Evolutionary conservation across 2,113 vertebrate genomes (phyloP), one percentile per base, ranked within the genome.

Genomic region (Oryzias celebensis): DNA sequence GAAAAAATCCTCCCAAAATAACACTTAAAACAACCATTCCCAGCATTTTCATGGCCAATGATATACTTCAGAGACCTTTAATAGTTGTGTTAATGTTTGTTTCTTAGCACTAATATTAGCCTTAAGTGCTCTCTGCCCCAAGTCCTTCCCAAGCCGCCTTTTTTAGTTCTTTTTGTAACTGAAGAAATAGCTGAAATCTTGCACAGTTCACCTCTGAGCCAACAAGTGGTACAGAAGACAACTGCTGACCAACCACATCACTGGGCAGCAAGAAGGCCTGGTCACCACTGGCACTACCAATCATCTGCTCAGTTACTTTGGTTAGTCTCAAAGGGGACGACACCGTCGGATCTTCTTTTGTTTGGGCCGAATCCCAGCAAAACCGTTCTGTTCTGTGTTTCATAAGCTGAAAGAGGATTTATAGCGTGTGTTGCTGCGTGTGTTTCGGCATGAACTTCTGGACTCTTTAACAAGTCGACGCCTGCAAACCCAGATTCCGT

Each of bases 181-280:
- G 84, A 91, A 89, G 83, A 89, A 88, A 68, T 73, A 59, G 78
- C 86, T 83, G 75, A 86, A 88, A 83, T 85, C 85, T 92, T 92
- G 91, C 90, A 91, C 90, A 92, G 83, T 92, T 88, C 86, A 91
- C 87, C 90, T 88, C 90, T 91, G 90, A 92, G 88, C 89, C 90
- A 91, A 88, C 64, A 62, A 74, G 79, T 74, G 78, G 85, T 78
- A 52, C 85, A 88, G 87, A 84, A 87, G 67, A 71, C 51, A 60
- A 78, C 80, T 57, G 69, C 77, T 76, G 85, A 86, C 81, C 62
- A 63, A 68, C 75, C 58, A 64, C 42, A 65, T 72, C 74, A 73
- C 78, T 53, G 60, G 75, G 75, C 84, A 78, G 81, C 80, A 65
- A 64, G 71, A 65, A 82, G 71, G 77, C 84, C 86, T 87, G 80